Conservation (phyloP, 2,113 vertebrate genomes). For the Cinclus cinclus region DNA sequence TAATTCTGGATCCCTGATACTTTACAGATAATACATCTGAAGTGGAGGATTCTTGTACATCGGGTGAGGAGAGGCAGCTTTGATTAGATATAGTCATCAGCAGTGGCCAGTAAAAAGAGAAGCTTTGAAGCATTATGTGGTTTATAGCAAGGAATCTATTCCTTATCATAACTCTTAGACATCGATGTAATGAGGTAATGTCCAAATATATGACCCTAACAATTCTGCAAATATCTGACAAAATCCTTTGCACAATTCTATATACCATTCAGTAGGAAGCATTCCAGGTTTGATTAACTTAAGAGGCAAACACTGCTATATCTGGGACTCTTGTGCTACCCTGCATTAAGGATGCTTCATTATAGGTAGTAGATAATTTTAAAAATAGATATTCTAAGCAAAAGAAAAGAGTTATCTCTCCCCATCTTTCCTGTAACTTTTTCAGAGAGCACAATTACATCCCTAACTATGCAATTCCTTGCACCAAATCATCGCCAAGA, state of each 20-base stretch:
- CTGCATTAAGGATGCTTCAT: background rate
- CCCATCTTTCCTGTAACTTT: background rate
- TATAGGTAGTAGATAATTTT: background rate
- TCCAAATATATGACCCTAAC: background rate
- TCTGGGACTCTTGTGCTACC: background rate
- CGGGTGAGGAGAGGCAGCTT: background rate
- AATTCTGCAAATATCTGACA: background rate
- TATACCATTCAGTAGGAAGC: background rate
- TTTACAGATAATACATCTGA: background rate
- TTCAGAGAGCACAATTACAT: background rate
- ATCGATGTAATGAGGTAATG: background rate
- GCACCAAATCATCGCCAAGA: accelerated
- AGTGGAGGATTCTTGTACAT: background rate
- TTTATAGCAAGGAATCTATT: background rate
- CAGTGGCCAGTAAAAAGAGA: background rate
- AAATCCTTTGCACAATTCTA: background rate
- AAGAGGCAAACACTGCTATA: background rate
- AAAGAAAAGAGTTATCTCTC: background rate
- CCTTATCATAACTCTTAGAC: background rate
- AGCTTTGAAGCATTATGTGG: background rate
- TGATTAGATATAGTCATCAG: background rate
- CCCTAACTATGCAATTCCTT: background rate
- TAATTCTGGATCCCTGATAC: background rate
- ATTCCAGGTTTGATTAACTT: background rate
- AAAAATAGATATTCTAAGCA: background rate